Conservation (phyloP, 2,797 vertebrate species). For the Botia almorhae region DNA sequence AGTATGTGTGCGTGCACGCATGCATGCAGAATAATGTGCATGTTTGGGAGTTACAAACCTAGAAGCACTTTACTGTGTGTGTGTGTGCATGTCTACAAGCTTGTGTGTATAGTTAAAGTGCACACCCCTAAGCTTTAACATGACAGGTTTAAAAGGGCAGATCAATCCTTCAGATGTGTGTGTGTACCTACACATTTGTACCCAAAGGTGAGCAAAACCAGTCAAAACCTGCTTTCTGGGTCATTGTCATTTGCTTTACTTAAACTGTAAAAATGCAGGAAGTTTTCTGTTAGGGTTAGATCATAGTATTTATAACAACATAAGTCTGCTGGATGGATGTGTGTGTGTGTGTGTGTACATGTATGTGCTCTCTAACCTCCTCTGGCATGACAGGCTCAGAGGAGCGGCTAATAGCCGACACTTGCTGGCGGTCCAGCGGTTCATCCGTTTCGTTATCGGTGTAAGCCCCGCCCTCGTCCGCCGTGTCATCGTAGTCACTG, state of each 20-base stretch:
- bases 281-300: too few species aligned
- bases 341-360: conserved; percentile 19
- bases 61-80: too few species aligned
- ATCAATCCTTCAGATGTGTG: neutral
- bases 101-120: too few species aligned
- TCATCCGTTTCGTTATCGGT: conserved; percentile 94
- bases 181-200: neutral
- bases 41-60: neutral
- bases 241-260: too few species aligned
- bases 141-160: too few species aligned
- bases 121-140: too few species aligned
- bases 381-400: conserved; percentile 89
- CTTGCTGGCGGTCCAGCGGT: conserved; percentile 74
- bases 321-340: neutral
- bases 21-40: neutral
- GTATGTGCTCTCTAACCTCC: conserved; percentile 79
- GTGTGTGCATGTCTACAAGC: too few species aligned
- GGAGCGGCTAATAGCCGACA: conserved; percentile 90
- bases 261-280: too few species aligned
- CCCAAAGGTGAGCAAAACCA: neutral
- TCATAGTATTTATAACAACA: too few species aligned
- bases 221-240: too few species aligned
- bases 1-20: too few species aligned
- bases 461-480: conserved; percentile 87
- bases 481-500: conserved; percentile 91